Evolutionary conservation across 1,140 invertebrate genomes (phyloP), one percentile per base, ranked within the genome.

Genomic region (Berghia stephanieae): DNA sequence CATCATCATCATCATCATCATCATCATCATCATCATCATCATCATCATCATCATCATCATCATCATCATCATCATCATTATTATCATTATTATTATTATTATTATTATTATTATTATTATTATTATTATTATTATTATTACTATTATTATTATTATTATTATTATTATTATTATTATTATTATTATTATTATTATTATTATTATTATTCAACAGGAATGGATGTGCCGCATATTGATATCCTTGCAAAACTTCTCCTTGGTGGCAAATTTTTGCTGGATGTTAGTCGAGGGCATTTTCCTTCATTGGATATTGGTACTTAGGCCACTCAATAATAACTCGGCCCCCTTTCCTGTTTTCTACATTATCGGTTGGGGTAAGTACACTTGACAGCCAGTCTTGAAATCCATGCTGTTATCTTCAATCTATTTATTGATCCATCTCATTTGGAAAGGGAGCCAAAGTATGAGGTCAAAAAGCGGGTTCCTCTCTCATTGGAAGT

Each of bases 261-360:
- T 94, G 71, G 93, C 94, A 1, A 95, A 95, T 86, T 94, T 95
- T 82, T 93, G 92, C 21, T 95, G 94, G 93, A 93, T 95, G 81
- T 89, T 95, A 24, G 94, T 95, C 92, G 94, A 95, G 88, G 94
- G 94, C 0, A 90, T 95, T 3, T 96, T 94, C 86, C 90, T 96
- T 6, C 93, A 95, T 86, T 94, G 85, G 73, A 82, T 85, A 34
- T 82, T 89, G n/a, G 86, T 86, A 3, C 5, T 70, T 3, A 79
- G 86, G 13, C 81, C 87, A 0, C 84, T 89, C 6, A 86, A 88
- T 78, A 87, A 82, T 71, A 83, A 83, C 10, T 82, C 86, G 49
- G 81, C 85, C 0, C 87, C 87, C 16, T 88, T 84, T 67, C 78
- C 78, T 60, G 66, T 86, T 18, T 88, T 88, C 70, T 85, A 87